These are phyloP conservation scores for Pogonognathellus flavescens DNA, from an alignment of 1,140 invertebrate genomes.

Conservation along the genomic window DNA sequence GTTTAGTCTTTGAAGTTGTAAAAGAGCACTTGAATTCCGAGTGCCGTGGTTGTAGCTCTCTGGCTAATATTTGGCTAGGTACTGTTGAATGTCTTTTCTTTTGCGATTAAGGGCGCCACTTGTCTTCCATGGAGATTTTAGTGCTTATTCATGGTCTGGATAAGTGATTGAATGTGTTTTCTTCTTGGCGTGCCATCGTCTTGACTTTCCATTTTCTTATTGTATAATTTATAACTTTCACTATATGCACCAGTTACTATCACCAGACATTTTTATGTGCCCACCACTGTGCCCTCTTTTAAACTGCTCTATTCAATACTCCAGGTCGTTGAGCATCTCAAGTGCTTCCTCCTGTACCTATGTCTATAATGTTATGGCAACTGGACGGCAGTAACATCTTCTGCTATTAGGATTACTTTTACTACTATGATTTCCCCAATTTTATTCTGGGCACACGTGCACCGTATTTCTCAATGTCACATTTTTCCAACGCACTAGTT, in stretches of 20 bases:
- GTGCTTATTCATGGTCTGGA: conserved; percentile 24
- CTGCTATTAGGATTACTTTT: no score
- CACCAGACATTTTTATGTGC: no score
- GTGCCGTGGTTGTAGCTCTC: not conserved
- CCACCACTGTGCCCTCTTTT: no score
- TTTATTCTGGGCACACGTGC: no score
- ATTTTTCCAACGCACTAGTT: no score
- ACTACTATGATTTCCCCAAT: no score
- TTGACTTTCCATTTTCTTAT: not conserved
- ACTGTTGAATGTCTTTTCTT: conserved; percentile 31
- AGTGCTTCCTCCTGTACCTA: not conserved
- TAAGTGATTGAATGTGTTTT: conserved; percentile 8
- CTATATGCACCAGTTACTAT: no score
- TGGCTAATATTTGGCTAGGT: not conserved
- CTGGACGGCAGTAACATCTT: no score
- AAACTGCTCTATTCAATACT: no score
- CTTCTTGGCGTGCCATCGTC: not conserved
- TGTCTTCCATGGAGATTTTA: not conserved
- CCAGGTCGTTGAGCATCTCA: not conserved
- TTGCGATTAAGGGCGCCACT: not conserved
- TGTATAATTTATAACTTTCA: not conserved
- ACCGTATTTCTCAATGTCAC: no score
- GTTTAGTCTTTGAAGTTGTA: conserved; percentile 1
- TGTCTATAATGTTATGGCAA: not conserved
- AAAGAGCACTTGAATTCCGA: not conserved